These are phyloP conservation scores for Sebastes matsubarae DNA, from an alignment of 2,797 vertebrate species.

Conservation along the genomic window DNA sequence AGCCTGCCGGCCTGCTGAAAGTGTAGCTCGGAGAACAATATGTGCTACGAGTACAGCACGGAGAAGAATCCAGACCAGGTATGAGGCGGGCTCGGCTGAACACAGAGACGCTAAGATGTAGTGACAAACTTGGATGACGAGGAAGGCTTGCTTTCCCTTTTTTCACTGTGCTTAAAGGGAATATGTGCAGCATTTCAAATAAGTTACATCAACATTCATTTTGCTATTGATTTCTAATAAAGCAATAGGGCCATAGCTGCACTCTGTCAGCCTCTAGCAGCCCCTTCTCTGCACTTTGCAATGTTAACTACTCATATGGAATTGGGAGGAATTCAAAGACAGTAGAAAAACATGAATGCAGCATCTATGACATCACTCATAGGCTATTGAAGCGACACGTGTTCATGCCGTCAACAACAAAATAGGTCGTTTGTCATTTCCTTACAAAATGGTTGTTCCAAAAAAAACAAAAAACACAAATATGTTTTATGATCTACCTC, in stretches of 20 bases:
- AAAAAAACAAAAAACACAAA: neutral
- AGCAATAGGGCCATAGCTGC: neutral
- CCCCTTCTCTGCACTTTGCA: neutral
- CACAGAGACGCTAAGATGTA: neutral
- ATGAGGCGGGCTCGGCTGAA: neutral
- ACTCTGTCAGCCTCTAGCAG: neutral
- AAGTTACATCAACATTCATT: neutral
- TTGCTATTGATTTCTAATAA: slow-evolving; percentile 15
- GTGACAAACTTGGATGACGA: neutral
- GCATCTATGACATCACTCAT: neutral
- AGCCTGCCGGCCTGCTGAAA: slow-evolving; percentile 31
- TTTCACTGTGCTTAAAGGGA: neutral
- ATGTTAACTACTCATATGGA: neutral
- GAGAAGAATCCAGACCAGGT: slow-evolving; percentile 5
- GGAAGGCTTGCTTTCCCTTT: neutral
- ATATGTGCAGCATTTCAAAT: neutral
- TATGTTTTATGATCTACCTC: neutral
- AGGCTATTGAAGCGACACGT: neutral
- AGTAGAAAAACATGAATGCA: neutral
- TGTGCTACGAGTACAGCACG: neutral
- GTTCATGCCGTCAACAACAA: too few relatives aligned
- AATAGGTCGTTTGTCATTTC: neutral
- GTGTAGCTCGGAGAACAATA: slow-evolving; percentile 15
- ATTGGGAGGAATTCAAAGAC: neutral
- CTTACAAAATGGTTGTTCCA: neutral